A percentile compares a stretch with the other conserved stretches of the same genome.
Conservation (phyloP, 1,140 invertebrate species). For the Dendrolimus punctatus region DNA sequence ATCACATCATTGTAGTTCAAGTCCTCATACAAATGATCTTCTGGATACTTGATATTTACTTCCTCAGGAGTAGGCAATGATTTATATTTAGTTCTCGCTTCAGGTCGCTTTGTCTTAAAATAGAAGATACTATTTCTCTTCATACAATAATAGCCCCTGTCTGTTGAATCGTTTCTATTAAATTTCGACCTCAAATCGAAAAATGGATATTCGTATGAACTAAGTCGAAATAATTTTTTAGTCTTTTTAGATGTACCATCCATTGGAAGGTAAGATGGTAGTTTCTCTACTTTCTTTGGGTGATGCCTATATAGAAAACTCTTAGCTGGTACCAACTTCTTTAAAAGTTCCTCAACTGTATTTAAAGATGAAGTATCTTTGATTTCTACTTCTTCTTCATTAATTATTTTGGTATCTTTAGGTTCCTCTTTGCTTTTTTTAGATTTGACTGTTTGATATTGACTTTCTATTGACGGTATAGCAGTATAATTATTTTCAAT, state of each 20-base stretch:
- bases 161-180: constrained; percentile 35
- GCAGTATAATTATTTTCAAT: constrained; percentile 3
- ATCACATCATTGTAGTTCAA: constrained; percentile 45
- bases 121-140: constrained; percentile 40
- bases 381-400: too few relatives aligned
- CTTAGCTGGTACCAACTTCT: constrained; percentile 54
- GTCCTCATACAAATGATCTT: constrained; percentile 63
- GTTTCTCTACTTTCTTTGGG: constrained; percentile 29
- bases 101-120: constrained; percentile 36
- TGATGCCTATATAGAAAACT: constrained; percentile 66
- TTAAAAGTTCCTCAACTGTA: constrained; percentile 50
- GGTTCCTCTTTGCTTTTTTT: constrained; percentile 35
- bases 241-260: constrained; percentile 40
- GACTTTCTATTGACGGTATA: constrained; percentile 24
- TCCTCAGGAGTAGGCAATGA: constrained; percentile 38
- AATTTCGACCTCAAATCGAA: constrained; percentile 41
- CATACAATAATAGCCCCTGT: constrained; percentile 56
- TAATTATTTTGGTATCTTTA: not conserved
- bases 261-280: constrained; percentile 61
- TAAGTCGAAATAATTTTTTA: constrained; percentile 47
- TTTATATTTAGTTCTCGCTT: constrained; percentile 45
- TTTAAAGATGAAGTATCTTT: constrained; percentile 7
- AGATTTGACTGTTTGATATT: constrained; percentile 54
- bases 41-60: constrained; percentile 29
- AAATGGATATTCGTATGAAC: constrained; percentile 53